Conservation (phyloP, 2,888 invertebrate species). For the Calameuta pallipes region DNA sequence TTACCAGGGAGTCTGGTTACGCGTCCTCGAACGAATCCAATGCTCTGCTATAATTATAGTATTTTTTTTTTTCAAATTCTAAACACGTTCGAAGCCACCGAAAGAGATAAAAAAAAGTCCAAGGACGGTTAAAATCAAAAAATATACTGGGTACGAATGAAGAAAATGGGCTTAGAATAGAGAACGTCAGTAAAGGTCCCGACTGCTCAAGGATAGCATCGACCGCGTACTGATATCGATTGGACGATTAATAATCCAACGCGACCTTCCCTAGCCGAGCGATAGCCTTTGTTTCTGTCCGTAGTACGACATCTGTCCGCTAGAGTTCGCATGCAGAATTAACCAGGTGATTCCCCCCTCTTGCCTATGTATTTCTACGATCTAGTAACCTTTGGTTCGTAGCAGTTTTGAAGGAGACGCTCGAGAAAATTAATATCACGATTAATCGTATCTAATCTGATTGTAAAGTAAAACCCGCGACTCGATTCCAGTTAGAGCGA, state of each 20-base stretch:
- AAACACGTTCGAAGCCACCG: too few relatives aligned
- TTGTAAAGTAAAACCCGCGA: background rate
- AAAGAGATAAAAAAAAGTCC: background rate
- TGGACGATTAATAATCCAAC: conserved; percentile 57
- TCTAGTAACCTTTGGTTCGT: background rate
- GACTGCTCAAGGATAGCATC: background rate
- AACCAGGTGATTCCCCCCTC: background rate
- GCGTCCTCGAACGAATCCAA: background rate
- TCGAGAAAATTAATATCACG: background rate
- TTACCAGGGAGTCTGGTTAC: background rate
- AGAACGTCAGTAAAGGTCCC: conserved; percentile 17
- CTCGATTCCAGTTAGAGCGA: background rate
- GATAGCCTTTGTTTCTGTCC: background rate
- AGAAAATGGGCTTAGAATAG: conserved; percentile 30
- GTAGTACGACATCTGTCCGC: background rate
- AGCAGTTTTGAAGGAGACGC: background rate
- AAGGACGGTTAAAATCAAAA: background rate
- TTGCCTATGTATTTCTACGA: background rate
- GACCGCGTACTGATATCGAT: conserved; percentile 45
- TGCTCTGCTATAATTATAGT: background rate
- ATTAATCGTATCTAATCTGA: background rate
- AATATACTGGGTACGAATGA: background rate
- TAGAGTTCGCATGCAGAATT: background rate
- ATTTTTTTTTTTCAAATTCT: background rate
- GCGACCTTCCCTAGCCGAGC: conserved; percentile 25